These are phyloP conservation scores for Ifrita kowaldi DNA, from an alignment of 2,113 vertebrate genomes.

Conservation along the genomic window DNA sequence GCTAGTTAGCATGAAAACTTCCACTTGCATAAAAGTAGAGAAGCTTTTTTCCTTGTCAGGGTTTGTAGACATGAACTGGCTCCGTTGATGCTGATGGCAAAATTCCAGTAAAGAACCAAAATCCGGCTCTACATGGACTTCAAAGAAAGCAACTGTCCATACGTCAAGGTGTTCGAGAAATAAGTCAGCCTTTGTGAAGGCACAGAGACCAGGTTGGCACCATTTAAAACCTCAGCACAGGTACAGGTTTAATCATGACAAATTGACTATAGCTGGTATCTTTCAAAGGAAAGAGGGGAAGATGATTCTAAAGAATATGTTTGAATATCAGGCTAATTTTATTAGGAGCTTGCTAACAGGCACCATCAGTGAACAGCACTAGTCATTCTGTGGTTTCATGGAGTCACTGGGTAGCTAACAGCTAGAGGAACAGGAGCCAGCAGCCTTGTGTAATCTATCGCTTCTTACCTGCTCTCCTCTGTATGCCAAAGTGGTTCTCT, in stretches of 20 bases:
- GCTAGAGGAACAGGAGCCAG: neutral
- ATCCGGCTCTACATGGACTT: neutral
- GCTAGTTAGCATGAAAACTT: neutral
- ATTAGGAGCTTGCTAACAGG: neutral
- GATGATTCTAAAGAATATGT: neutral
- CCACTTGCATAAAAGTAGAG: neutral
- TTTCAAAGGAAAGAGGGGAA: neutral
- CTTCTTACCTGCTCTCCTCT: constrained; percentile 70
- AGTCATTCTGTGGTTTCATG: neutral
- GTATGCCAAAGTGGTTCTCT: constrained; percentile 65
- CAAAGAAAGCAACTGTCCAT: neutral
- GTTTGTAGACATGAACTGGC: neutral
- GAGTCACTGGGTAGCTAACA: neutral
- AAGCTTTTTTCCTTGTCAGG: neutral
- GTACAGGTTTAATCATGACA: neutral
- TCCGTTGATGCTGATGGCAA: neutral
- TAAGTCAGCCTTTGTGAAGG: neutral
- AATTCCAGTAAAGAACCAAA: neutral
- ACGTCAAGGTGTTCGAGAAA: neutral
- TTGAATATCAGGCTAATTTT: neutral
- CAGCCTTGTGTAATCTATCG: neutral
- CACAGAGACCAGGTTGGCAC: neutral
- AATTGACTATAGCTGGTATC: neutral
- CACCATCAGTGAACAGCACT: neutral
- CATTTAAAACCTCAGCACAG: neutral